Evolutionary conservation across 2,113 vertebrate species (phyloP).

Genomic region (Scomber scombrus): DNA sequence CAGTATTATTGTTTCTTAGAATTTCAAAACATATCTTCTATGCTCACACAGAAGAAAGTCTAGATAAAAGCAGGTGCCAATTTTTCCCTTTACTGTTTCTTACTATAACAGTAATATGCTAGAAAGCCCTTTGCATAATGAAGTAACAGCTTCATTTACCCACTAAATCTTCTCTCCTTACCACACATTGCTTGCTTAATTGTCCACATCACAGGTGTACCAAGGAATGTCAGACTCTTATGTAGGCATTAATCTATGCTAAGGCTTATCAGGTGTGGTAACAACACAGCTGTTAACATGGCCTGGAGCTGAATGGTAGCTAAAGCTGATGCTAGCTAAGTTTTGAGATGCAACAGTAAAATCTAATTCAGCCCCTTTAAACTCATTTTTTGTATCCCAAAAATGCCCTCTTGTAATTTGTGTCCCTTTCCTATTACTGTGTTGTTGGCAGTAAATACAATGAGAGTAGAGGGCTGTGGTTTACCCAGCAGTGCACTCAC

Average conservation of each 20-base stretch:
- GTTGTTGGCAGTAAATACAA: background rate
- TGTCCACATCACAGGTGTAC: background rate
- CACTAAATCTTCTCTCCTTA: background rate
- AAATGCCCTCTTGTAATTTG: background rate
- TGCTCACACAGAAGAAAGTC: background rate
- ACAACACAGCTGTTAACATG: background rate
- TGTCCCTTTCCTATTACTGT: background rate
- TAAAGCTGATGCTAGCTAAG: background rate
- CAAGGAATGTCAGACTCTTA: background rate
- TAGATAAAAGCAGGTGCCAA: background rate
- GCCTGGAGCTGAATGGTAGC: background rate
- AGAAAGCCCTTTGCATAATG: constrained; percentile 43
- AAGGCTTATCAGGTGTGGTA: background rate
- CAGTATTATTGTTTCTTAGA: background rate
- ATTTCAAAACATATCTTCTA: background rate
- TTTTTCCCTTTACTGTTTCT: background rate
- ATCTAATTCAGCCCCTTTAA: background rate
- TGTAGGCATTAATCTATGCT: background rate
- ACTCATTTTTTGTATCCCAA: too few relatives aligned
- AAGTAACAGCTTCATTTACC: constrained; percentile 32
- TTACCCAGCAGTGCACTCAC: background rate
- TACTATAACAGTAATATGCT: background rate
- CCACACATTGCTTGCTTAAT: constrained; percentile 9
- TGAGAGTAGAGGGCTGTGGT: background rate
- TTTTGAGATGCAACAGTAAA: background rate